Base-by-base conservation (phyloP, 2,888 invertebrate genomes). In the Anticlea derivata region DNA sequence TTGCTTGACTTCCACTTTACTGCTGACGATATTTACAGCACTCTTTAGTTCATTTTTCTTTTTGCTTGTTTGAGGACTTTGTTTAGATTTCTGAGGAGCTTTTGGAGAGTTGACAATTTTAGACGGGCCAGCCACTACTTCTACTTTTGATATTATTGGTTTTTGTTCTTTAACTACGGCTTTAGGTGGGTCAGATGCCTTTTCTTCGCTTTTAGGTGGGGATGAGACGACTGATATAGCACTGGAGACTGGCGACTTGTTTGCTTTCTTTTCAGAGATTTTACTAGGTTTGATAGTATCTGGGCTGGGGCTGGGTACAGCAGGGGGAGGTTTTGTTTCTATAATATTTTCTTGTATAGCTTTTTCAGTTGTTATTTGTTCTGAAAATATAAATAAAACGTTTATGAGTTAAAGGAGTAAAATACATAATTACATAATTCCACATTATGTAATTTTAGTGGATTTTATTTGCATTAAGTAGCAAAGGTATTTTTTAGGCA, bases 81-180 rank as follows among this genome's bases (percentile, higher is more conserved):
- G 46, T 65, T 87, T 86, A 35, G 70, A 41, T 67, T 86, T 87
- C 37, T 65, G 61, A 1, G 71, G 43, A 24, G 78, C 75, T 65
- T 87, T 87, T 7, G 76, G 69, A n/a, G 75, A 57, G 48, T 63
- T 71, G 10, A 91, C 69, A 40, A 86, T 83, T 76, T 91, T 88
- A 0, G 92, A 91, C 5, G 92, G 83, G 7, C 91, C 86, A 17
- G 92, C 75, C 12, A 93, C 91, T 33, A 93, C 89, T 83, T 93
- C 92, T 6, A 93, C 90, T 75, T 91, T 91, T 11, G 87, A 83
- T 23, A 91, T 80, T 2, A 91, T 80, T 77, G 78, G 85, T 75
- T 89, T 91, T 62, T 84, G 81, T 70, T 89, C 89, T 63, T 84
- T 84, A 1, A 68, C 68, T 5, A 84, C 75, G 60, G 92, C 92